These are phyloP conservation scores for Platichthys stellatus DNA, from an alignment of 2,113 vertebrate species.

Conservation along the genomic window DNA sequence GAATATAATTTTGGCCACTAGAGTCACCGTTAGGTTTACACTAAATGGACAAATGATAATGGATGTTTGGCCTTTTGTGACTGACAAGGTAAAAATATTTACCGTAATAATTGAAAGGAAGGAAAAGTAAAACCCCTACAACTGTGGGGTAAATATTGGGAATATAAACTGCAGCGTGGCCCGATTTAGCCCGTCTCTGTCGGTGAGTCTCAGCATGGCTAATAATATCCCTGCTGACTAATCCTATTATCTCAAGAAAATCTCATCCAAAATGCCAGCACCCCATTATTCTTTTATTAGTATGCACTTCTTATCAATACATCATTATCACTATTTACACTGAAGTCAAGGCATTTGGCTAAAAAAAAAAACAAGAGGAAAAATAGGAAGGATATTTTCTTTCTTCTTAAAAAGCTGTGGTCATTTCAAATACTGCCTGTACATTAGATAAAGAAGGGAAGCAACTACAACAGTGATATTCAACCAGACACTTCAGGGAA, in stretches of 20 bases:
- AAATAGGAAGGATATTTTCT: conserved; percentile 51
- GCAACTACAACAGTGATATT: conserved; percentile 20
- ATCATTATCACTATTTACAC: conserved; percentile 76
- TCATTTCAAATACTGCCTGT: conserved; percentile 76
- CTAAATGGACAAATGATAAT: background rate
- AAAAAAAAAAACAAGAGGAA: conserved; percentile 57
- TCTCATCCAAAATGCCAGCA: conserved; percentile 49
- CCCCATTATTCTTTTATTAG: conserved; percentile 76
- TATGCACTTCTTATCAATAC: conserved; percentile 80
- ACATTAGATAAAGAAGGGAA: conserved; percentile 46
- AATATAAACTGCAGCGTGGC: conserved; percentile 13
- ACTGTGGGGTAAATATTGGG: background rate
- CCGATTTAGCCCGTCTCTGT: conserved; percentile 6
- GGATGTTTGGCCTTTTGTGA: background rate
- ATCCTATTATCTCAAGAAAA: conserved; percentile 68
- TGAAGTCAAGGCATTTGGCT: conserved; percentile 80
- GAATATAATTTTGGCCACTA: background rate
- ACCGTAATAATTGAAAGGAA: background rate
- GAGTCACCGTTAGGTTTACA: background rate
- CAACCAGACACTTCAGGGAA: conserved; percentile 67
- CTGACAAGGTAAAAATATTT: background rate
- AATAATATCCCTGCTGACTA: conserved; percentile 60
- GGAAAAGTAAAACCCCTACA: background rate
- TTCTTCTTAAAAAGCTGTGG: conserved; percentile 71
- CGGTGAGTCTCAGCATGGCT: conserved; percentile 22